Evolutionary conservation across 2,113 vertebrate genomes (phyloP).

Genomic region (Hylia prasina): DNA sequence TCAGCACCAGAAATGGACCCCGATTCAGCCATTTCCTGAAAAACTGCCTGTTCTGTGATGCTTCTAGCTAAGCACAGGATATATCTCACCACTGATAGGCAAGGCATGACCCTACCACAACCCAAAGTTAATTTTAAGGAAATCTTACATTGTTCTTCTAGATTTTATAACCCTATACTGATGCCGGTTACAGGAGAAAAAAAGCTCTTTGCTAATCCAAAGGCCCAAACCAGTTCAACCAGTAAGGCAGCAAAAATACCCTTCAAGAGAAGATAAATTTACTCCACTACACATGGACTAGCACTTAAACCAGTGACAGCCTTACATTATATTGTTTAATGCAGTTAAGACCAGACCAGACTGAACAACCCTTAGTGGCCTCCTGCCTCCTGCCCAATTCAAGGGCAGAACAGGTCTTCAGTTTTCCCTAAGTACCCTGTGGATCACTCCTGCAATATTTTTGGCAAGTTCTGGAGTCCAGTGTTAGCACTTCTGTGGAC

Average conservation of each 20-base stretch:
- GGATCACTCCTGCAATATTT: not conserved
- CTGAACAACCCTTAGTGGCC: not conserved
- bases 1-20: not conserved
- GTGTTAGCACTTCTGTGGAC: not conserved
- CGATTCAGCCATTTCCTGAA: not conserved
- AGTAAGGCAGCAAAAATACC: conserved; percentile 36
- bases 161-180: not conserved
- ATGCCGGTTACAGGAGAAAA: conserved; percentile 4
- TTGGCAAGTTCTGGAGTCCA: not conserved
- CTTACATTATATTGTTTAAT: not conserved
- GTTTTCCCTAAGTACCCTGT: not conserved
- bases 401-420: conserved; percentile 1
- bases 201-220: conserved; percentile 4
- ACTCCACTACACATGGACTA: conserved; percentile 20
- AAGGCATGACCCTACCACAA: conserved; percentile 31
- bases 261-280: conserved; percentile 46
- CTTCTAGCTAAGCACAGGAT: not conserved
- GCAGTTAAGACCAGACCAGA: conserved; percentile 36
- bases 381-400: not conserved
- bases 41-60: not conserved
- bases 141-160: not conserved
- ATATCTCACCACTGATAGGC: not conserved
- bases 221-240: conserved; percentile 21
- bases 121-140: not conserved
- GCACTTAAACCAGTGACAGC: not conserved